Evolutionary conservation across 1,140 invertebrate genomes (phyloP).

Genomic region (Anastrepha obliqua): DNA sequence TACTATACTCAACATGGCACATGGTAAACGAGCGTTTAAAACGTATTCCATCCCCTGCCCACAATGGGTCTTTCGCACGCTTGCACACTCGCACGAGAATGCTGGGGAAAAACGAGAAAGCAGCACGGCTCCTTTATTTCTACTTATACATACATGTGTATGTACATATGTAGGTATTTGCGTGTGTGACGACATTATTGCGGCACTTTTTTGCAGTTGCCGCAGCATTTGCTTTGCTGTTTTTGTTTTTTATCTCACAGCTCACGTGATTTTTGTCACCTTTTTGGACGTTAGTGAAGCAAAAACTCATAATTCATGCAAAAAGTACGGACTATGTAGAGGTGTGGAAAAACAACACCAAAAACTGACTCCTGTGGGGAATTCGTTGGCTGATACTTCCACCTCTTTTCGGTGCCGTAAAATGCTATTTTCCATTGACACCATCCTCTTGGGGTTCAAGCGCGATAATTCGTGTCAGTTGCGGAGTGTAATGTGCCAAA

Average conservation of each 20-base stretch:
- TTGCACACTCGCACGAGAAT: background rate
- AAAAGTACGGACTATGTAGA: slow-evolving; percentile 7
- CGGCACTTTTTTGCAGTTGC: background rate
- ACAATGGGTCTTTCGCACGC: background rate
- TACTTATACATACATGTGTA: too few species aligned
- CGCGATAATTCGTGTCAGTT: slow-evolving; percentile 55
- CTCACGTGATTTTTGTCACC: slow-evolving; percentile 69
- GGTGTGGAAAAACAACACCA: slow-evolving; percentile 41
- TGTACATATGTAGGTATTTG: too few species aligned
- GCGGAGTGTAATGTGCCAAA: slow-evolving; percentile 54
- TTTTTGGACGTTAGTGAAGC: slow-evolving; percentile 57
- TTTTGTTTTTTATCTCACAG: slow-evolving; percentile 53
- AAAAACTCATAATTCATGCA: slow-evolving; percentile 67
- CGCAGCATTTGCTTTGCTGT: slow-evolving; percentile 18
- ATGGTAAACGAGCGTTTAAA: slow-evolving; percentile 53
- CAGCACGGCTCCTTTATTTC: too few species aligned
- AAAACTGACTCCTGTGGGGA: background rate
- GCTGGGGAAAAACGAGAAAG: too few species aligned
- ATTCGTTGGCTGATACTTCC: background rate
- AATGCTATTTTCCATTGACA: slow-evolving; percentile 1
- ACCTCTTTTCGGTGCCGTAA: background rate
- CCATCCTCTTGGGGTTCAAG: background rate
- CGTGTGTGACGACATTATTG: background rate
- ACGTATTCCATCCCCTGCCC: background rate
- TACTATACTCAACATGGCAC: slow-evolving; percentile 42